phyloP scores from a whole-genome alignment of 2,113 vertebrate genomes.

The Arvicanthis niloticus region DNA sequence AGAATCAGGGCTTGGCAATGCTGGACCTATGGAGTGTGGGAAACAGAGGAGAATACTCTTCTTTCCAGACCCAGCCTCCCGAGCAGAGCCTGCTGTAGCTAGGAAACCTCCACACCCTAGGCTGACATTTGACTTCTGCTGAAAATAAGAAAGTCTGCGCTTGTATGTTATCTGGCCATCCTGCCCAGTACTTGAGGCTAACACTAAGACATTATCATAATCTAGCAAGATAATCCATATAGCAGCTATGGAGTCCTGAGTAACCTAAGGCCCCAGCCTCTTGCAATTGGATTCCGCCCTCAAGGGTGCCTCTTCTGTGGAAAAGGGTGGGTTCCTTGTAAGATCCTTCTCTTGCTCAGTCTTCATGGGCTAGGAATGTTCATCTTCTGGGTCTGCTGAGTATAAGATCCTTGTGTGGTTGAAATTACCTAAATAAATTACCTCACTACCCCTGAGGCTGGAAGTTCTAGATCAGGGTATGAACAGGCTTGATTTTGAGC shows the following conservation, averaged over 20 bases:
- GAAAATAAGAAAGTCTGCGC: slow-evolving; percentile 30
- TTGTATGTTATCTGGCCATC: slow-evolving; percentile 13
- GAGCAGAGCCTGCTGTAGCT: neutral
- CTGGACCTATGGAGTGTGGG: neutral
- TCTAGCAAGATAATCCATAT: neutral
- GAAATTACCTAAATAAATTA: neutral
- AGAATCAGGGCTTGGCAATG: neutral
- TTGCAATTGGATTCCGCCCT: neutral
- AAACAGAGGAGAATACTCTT: neutral
- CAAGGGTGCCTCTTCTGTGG: too few species aligned
- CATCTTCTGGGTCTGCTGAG: neutral
- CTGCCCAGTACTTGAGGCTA: slow-evolving; percentile 25
- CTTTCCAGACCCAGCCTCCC: neutral
- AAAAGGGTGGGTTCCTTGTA: neutral
- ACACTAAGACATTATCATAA: neutral
- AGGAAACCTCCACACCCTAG: slow-evolving; percentile 31
- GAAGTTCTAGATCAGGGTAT: neutral
- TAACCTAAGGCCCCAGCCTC: neutral
- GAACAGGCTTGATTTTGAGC: neutral
- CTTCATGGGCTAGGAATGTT: neutral
- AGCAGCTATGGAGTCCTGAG: neutral
- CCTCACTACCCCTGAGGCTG: neutral
- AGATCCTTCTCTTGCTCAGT: neutral
- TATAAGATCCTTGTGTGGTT: neutral
- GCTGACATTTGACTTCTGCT: slow-evolving; percentile 60